phyloP scores from a whole-genome alignment of 2,113 vertebrate genomes.

The Syrmaticus mikado region DNA sequence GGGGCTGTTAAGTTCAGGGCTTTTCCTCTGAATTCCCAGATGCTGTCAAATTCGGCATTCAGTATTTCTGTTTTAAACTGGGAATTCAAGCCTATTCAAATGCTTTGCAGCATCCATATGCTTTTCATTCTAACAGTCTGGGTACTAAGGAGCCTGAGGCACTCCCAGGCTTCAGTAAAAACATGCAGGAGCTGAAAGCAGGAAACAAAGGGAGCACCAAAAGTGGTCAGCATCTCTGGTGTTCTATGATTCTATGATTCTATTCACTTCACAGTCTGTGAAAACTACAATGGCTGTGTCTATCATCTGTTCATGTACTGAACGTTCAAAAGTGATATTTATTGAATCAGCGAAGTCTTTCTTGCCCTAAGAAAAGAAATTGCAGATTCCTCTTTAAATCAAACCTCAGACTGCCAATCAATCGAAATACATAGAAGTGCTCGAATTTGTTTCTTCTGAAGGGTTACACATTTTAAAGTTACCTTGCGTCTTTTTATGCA shows the following conservation, averaged over 20 bases:
- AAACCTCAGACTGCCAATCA: neutral
- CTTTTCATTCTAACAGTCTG: neutral
- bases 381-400: neutral
- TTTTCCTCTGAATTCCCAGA: neutral
- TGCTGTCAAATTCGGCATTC: neutral
- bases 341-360: neutral
- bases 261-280: neutral
- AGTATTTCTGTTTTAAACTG: neutral
- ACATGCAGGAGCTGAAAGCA: neutral
- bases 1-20: neutral
- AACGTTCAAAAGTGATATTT: neutral
- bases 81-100: neutral
- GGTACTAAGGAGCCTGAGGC: neutral
- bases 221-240: neutral
- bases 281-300: neutral
- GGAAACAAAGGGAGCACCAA: neutral
- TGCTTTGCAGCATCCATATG: neutral
- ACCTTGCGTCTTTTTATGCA: neutral
- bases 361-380: neutral
- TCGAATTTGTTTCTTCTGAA: neutral
- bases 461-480: neutral
- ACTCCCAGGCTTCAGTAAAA: neutral
- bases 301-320: neutral
- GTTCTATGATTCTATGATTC: too few species aligned
- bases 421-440: neutral